Evolutionary conservation across 2,888 invertebrate species (phyloP).

Genomic region (Cryptocheilus praepositus): DNA sequence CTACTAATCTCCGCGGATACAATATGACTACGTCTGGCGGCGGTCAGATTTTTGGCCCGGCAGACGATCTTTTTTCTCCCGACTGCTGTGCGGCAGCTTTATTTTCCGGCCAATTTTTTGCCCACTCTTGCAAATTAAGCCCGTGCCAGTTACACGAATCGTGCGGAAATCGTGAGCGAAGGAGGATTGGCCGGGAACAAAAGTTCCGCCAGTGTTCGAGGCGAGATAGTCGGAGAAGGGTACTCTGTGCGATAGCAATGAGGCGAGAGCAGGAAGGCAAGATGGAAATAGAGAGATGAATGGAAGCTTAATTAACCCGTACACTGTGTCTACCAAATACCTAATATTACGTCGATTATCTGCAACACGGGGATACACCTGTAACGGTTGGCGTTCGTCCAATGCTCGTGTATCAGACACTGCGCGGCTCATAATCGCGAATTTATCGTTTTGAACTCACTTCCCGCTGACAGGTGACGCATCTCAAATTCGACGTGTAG

Average conservation of each 20-base stretch:
- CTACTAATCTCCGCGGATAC: too few species aligned
- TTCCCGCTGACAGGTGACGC: too few species aligned
- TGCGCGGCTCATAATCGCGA: constrained; percentile 26
- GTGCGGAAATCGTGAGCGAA: constrained; percentile 30
- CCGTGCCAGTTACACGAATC: constrained; percentile 29
- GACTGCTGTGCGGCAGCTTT: background rate
- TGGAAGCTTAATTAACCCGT: constrained; percentile 54
- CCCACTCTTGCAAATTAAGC: constrained; percentile 11
- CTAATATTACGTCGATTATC: constrained; percentile 49
- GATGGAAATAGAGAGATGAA: constrained; percentile 28
- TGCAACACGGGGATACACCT: constrained; percentile 40
- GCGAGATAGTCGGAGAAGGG: constrained; percentile 4
- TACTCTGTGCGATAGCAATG: background rate
- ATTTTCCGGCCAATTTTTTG: constrained; percentile 21
- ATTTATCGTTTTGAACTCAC: constrained; percentile 31
- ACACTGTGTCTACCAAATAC: constrained; percentile 31
- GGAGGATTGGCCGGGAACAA: constrained; percentile 34
- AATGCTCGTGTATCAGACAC: constrained; percentile 37
- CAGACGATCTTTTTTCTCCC: too few species aligned
- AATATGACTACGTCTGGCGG: background rate
- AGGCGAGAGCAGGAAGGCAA: constrained; percentile 10
- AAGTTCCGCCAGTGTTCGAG: constrained; percentile 31
- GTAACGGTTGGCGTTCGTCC: constrained; percentile 48
- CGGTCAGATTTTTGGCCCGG: constrained; percentile 9
- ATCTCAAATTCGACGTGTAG: too few species aligned